Percentiles rank a stretch among this genome's conserved stretches.
Conservation (phyloP, 2,797 vertebrate genomes). For the Enteromius paludinosus region DNA sequence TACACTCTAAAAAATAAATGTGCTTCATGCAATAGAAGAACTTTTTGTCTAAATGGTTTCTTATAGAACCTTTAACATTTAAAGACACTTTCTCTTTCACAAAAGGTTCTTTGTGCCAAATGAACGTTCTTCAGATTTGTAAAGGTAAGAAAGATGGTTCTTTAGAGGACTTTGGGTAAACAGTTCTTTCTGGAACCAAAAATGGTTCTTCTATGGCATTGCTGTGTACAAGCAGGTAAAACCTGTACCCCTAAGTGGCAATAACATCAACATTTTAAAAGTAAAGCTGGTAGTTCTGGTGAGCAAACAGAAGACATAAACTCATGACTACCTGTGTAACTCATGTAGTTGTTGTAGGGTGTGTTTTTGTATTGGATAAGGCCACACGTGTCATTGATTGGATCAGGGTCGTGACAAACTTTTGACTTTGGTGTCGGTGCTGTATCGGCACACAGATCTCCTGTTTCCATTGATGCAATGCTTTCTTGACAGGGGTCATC, state of each 20-base stretch:
- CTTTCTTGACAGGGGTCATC: conserved; percentile 95
- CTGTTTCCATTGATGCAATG: conserved; percentile 92
- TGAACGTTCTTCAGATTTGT: too few species aligned
- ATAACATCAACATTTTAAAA: background rate
- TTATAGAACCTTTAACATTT: too few species aligned
- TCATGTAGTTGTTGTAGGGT: conserved; percentile 97
- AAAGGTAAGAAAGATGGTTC: too few species aligned
- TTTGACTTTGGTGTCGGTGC: conserved; percentile 93
- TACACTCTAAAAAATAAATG: too few species aligned
- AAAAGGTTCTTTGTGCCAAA: too few species aligned
- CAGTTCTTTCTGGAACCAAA: too few species aligned
- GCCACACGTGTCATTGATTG: conserved; percentile 88
- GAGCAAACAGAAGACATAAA: background rate
- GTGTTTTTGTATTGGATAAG: conserved; percentile 84
- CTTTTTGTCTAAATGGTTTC: too few species aligned
- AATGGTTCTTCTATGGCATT: too few species aligned
- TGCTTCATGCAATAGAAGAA: too few species aligned
- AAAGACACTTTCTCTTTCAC: too few species aligned
- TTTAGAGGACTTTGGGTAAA: too few species aligned
- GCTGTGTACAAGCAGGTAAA: background rate
- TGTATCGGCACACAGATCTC: conserved; percentile 95
- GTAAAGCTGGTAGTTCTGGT: background rate
- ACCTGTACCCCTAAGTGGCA: background rate
- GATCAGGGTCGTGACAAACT: conserved; percentile 88
- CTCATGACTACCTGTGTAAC: conserved; percentile 87